Conservation (phyloP, 2,113 vertebrate species). For the Choloepus hoffmanni region DNA sequence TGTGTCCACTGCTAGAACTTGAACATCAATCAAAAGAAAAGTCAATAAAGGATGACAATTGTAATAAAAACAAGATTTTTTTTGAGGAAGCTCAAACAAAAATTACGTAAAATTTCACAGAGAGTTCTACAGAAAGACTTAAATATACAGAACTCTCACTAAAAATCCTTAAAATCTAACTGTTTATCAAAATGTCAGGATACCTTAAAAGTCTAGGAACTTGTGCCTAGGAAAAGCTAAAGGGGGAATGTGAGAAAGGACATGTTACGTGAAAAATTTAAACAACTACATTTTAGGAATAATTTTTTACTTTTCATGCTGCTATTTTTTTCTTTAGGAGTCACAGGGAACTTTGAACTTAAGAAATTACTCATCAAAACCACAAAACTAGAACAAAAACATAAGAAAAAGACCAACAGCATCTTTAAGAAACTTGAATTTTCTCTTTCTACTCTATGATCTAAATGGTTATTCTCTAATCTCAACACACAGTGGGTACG, state of each 20-base stretch:
- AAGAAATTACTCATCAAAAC: conserved; percentile 26
- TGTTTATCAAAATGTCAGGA: background rate
- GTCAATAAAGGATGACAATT: background rate
- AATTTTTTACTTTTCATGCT: background rate
- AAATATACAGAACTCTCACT: conserved; percentile 21
- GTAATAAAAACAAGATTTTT: background rate
- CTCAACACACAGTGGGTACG: background rate
- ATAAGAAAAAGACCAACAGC: background rate
- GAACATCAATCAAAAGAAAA: conserved; percentile 1
- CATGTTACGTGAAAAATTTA: rapidly evolving
- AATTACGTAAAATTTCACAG: background rate
- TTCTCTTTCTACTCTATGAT: background rate
- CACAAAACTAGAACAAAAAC: conserved; percentile 52
- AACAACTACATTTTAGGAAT: background rate
- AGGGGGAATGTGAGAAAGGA: background rate
- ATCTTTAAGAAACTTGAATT: background rate
- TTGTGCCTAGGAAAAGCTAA: background rate
- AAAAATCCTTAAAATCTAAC: conserved; percentile 12
- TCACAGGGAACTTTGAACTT: background rate
- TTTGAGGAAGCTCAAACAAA: background rate
- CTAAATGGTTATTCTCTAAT: background rate
- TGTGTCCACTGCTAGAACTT: background rate
- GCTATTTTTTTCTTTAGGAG: background rate
- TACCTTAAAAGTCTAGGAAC: background rate
- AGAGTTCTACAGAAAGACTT: background rate